phyloP scores from a whole-genome alignment of 2,888 invertebrate species.

The Drosophila fulvimacula region DNA sequence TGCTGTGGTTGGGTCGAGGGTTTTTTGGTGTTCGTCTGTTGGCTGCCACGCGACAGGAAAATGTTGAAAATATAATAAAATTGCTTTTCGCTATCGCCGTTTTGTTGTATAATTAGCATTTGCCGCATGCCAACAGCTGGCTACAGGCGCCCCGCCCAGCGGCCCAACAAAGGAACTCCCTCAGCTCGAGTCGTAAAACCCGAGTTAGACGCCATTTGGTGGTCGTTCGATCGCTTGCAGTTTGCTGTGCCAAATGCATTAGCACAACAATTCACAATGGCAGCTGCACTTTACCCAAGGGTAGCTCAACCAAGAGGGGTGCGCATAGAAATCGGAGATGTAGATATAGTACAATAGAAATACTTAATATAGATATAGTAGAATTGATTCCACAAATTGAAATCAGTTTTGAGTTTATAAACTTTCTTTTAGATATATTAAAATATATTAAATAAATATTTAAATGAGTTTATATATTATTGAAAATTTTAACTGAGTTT shows the following conservation, averaged over 20 bases:
- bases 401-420: background rate
- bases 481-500: too few relatives aligned
- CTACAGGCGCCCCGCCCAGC: slow-evolving; percentile 4
- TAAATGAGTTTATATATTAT: too few relatives aligned
- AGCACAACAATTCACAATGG: slow-evolving; percentile 23
- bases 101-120: slow-evolving; percentile 69
- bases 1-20: slow-evolving; percentile 4
- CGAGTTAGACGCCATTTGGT: slow-evolving; percentile 44
- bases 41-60: slow-evolving; percentile 61
- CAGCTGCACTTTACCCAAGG: slow-evolving; percentile 1
- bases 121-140: slow-evolving; percentile 69
- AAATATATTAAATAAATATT: too few relatives aligned
- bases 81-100: slow-evolving; percentile 44
- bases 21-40: background rate
- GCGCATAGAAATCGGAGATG: background rate
- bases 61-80: slow-evolving; percentile 60
- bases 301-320: background rate
- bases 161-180: slow-evolving; percentile 11
- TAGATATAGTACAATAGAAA: background rate
- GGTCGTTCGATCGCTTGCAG: slow-evolving; percentile 24
- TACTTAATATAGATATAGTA: too few relatives aligned
- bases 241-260: slow-evolving; percentile 35
- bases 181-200: slow-evolving; percentile 33
- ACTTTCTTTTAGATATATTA: background rate
- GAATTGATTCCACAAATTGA: background rate